Conservation (phyloP, 2,797 vertebrate species). For the Macropodus opercularis region DNA sequence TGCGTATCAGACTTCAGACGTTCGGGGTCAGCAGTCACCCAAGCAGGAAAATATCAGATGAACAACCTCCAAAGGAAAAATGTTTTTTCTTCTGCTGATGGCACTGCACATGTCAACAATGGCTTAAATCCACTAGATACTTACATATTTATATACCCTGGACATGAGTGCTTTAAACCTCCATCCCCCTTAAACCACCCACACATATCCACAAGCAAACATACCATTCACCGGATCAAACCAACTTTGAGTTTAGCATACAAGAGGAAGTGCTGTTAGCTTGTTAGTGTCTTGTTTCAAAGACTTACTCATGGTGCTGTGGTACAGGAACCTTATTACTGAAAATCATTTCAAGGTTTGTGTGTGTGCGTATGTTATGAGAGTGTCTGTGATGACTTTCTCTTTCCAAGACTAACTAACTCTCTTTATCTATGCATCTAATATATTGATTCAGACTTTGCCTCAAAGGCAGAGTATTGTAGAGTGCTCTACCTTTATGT, state of each 20-base stretch:
- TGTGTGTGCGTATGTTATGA: not conserved
- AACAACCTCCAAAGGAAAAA: not conserved
- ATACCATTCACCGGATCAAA: slow-evolving; percentile 56
- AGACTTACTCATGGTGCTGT: slow-evolving; percentile 36
- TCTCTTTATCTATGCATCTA: not conserved
- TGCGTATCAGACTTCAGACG: not conserved
- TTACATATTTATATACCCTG: slow-evolving; percentile 52
- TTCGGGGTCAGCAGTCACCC: slow-evolving; percentile 11
- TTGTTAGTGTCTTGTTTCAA: slow-evolving; percentile 67
- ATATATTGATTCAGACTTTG: not conserved
- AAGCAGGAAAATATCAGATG: not conserved
- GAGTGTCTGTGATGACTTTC: not conserved
- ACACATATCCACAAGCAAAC: slow-evolving; percentile 30
- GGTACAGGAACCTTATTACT: slow-evolving; percentile 48
- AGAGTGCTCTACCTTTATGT: too few species aligned
- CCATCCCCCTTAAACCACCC: slow-evolving; percentile 11
- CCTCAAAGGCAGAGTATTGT: too few species aligned
- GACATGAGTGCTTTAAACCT: slow-evolving; percentile 18
- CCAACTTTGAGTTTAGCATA: slow-evolving; percentile 27
- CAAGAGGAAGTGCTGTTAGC: slow-evolving; percentile 41
- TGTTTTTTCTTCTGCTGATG: slow-evolving; percentile 6
- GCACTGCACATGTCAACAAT: not conserved
- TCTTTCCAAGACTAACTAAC: not conserved
- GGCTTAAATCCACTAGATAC: slow-evolving; percentile 6
- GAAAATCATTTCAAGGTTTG: slow-evolving; percentile 41